Conservation (phyloP, 2,888 invertebrate species). For the Amphiduros pacificus region DNA sequence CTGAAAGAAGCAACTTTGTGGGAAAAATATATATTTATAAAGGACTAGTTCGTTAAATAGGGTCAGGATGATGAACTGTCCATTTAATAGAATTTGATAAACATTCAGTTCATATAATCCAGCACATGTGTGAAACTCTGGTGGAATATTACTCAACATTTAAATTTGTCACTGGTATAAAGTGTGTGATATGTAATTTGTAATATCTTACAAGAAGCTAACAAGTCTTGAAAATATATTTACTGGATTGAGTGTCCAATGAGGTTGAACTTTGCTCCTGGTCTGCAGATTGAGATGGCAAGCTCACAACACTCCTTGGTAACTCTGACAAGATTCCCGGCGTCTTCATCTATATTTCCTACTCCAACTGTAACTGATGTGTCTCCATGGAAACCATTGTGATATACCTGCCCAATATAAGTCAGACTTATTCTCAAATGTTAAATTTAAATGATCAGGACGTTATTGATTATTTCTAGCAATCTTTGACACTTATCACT, state of each 20-base stretch:
- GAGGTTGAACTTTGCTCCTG: constrained; percentile 62
- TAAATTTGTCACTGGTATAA: too few species aligned
- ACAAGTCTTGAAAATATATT: constrained; percentile 10
- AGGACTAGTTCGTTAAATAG: too few species aligned
- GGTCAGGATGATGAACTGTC: too few species aligned
- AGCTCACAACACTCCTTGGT: constrained; percentile 73
- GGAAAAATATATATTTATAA: too few species aligned
- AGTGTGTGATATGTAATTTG: too few species aligned
- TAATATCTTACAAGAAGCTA: too few species aligned
- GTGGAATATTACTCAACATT: too few species aligned
- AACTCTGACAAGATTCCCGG: constrained; percentile 70
- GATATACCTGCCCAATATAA: constrained; percentile 76
- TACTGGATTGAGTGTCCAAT: constrained; percentile 53
- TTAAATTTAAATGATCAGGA: neutral
- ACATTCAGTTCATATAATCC: too few species aligned
- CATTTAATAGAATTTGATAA: too few species aligned
- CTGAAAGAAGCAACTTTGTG: too few species aligned
- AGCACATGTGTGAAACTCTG: too few species aligned
- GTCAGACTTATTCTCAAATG: neutral
- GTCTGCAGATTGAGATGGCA: constrained; percentile 66
- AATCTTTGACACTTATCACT: neutral
- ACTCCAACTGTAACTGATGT: constrained; percentile 96
- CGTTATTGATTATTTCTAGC: neutral
- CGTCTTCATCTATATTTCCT: constrained; percentile 82
- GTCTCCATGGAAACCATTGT: constrained; percentile 97